Evolutionary conservation across 2,888 invertebrate genomes (phyloP).

Genomic region (Crioceris asparagi): DNA sequence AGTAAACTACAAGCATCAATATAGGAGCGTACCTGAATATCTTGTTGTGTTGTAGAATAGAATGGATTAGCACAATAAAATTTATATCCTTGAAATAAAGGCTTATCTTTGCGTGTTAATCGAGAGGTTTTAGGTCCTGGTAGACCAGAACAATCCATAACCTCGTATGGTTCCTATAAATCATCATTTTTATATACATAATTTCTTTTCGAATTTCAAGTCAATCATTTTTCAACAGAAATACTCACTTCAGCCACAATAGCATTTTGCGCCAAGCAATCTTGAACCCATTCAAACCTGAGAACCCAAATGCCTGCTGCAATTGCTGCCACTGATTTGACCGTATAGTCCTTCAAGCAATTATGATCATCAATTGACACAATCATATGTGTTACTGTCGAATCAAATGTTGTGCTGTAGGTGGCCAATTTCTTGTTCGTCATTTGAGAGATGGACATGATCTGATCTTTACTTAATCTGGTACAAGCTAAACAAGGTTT

Average conservation of each 20-base stretch:
- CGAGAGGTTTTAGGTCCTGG: conserved; percentile 45
- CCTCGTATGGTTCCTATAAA: conserved; percentile 43
- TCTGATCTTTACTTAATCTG: conserved; percentile 27
- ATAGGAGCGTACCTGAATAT: conserved; percentile 29
- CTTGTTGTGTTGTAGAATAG: conserved; percentile 22
- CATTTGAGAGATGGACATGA: conserved; percentile 25
- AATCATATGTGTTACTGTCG: conserved; percentile 33
- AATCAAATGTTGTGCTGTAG: conserved; percentile 25
- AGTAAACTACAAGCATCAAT: conserved; percentile 3
- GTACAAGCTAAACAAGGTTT: conserved; percentile 32
- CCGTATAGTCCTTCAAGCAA: conserved; percentile 32
- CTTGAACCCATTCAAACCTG: conserved; percentile 43
- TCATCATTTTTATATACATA: neutral
- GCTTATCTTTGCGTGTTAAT: conserved; percentile 30
- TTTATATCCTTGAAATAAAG: conserved; percentile 41
- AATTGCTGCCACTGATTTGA: conserved; percentile 47
- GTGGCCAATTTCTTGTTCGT: conserved; percentile 29
- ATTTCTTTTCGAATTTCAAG: neutral
- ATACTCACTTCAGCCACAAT: conserved; percentile 40
- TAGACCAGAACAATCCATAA: conserved; percentile 42
- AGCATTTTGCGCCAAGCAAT: conserved; percentile 37
- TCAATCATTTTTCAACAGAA: neutral
- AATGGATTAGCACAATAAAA: conserved; percentile 46
- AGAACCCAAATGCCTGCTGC: conserved; percentile 50
- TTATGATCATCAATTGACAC: conserved; percentile 29